Conservation (phyloP, 2,888 invertebrate species). For the Phlogophora meticulosa region DNA sequence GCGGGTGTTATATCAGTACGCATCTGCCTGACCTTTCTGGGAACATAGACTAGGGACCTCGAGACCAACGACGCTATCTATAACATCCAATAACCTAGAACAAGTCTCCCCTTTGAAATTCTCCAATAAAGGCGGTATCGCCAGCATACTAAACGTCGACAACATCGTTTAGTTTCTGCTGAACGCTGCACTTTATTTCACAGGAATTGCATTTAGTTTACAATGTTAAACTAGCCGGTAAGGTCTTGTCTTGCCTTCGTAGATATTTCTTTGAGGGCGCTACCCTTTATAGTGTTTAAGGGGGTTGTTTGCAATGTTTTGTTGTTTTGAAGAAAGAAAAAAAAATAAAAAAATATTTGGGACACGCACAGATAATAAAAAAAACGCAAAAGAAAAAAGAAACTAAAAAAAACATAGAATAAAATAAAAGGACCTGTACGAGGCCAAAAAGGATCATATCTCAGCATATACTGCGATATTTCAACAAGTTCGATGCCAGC, state of each 20-base stretch:
- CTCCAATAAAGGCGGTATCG: constrained; percentile 32
- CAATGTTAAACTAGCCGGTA: constrained; percentile 44
- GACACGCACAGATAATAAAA: no score
- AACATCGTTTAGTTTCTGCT: constrained; percentile 46
- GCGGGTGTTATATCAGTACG: no score
- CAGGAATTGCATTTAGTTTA: constrained; percentile 36
- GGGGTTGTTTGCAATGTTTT: background rate
- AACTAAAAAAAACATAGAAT: no score
- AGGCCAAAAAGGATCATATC: no score
- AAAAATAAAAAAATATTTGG: no score
- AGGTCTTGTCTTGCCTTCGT: constrained; percentile 38
- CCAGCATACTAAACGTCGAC: constrained; percentile 44
- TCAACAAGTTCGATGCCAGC: no score
- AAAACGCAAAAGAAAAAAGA: no score
- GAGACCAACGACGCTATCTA: background rate
- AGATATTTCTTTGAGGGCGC: constrained; percentile 13
- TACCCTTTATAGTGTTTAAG: constrained; percentile 19
- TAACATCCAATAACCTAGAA: constrained; percentile 42
- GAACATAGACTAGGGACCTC: no score
- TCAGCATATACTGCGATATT: no score
- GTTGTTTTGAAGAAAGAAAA: no score
- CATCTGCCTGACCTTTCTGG: background rate
- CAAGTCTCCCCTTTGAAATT: constrained; percentile 30
- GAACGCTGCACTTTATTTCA: constrained; percentile 43
- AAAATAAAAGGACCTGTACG: no score